phyloP scores from a whole-genome alignment of 2,797 vertebrate species.

The Sternarchorhynchus goeldii region DNA sequence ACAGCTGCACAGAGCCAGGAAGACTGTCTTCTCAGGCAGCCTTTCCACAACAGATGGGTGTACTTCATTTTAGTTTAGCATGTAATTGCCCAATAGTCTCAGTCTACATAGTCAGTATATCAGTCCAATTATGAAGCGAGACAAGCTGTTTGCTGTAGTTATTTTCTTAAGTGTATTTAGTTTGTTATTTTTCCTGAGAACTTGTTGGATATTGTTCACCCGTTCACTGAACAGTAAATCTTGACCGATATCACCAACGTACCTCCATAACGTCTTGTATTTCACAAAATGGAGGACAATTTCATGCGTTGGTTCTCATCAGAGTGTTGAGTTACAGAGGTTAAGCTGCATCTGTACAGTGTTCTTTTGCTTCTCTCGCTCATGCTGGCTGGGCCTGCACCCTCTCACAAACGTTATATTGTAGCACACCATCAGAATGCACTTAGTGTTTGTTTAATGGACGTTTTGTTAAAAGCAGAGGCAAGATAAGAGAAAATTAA shows the following conservation, averaged over 20 bases:
- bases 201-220: conserved; percentile 22
- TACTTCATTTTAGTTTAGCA: conserved; percentile 47
- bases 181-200: not conserved
- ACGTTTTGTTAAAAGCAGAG: not conserved
- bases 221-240: conserved; percentile 40
- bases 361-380: conserved; percentile 17
- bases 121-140: conserved; percentile 38
- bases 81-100: conserved; percentile 34
- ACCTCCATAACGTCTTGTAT: conserved; percentile 46
- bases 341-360: conserved; percentile 38
- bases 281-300: conserved; percentile 50
- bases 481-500: too few relatives aligned
- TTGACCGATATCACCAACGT: conserved; percentile 44
- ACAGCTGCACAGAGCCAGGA: conserved; percentile 73
- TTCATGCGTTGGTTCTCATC: conserved; percentile 52
- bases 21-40: conserved; percentile 55
- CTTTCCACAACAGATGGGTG: conserved; percentile 62
- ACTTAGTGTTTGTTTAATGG: not conserved
- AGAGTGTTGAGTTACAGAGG: conserved; percentile 50
- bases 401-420: conserved; percentile 10
- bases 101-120: conserved; percentile 48
- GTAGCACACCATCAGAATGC: conserved; percentile 19
- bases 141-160: conserved; percentile 16
- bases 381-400: conserved; percentile 6
- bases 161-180: not conserved